A percentile compares a stretch with the other conserved stretches of the same genome.
phyloP scores from a whole-genome alignment of 2,113 vertebrate genomes.

The Patagioenas fasciata region DNA sequence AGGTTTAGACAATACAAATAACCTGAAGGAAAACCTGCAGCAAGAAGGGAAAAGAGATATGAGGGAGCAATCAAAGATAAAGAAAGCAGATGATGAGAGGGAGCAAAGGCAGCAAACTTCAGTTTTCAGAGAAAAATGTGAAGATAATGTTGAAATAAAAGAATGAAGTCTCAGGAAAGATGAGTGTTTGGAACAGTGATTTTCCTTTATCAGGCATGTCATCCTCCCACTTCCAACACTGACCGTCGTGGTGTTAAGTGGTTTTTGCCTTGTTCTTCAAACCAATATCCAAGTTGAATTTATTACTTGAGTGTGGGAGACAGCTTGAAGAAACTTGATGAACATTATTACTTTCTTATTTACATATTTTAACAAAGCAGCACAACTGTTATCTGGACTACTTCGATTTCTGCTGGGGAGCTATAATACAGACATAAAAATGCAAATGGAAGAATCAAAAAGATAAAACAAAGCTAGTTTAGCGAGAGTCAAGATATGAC shows the following conservation, averaged over 20 bases:
- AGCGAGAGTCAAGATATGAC: neutral
- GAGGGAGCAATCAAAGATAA: neutral
- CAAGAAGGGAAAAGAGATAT: neutral
- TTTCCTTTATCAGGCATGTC: neutral
- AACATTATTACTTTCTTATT: neutral
- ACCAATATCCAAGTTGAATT: neutral
- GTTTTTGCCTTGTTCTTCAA: slow-evolving; percentile 4
- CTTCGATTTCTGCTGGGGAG: neutral
- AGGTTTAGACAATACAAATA: neutral
- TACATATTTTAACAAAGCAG: neutral
- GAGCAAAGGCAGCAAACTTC: neutral
- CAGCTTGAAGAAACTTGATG: neutral
- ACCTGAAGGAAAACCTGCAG: neutral
- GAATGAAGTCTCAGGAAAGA: neutral
- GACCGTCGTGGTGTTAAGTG: neutral
- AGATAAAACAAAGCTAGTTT: neutral
- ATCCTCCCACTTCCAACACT: neutral
- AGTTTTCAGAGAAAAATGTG: neutral
- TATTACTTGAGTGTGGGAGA: neutral
- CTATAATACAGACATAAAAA: neutral
- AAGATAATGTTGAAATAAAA: neutral
- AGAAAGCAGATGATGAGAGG: neutral
- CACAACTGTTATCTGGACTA: neutral
- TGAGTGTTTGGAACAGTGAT: neutral
- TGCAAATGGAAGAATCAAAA: neutral